Base-by-base conservation (phyloP, 1,140 invertebrate species). In the Calephelis virginiensis region DNA sequence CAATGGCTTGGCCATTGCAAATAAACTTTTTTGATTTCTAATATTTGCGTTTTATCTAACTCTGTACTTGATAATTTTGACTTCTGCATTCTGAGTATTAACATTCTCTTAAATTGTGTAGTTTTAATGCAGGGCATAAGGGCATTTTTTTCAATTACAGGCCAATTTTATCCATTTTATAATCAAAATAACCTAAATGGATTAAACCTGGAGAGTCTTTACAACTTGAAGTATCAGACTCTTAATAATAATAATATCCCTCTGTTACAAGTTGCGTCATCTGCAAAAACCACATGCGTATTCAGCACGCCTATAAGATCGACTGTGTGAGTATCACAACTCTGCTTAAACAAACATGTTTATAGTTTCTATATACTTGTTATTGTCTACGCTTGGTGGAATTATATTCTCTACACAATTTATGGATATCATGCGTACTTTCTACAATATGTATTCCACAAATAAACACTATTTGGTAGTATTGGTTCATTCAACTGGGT, bases 291-390 rank as follows among this genome's bases (percentile, higher is more conserved):
- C 0, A 63, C 61, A 14, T 79, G 75, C 49, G 76, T 79, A 5
- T 83, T 71, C 45, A 81, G 73, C 46, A 83, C 80, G 1, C 68
- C 76, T 3, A 60, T 71, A 59, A 59, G 17, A 28, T 37, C 53
- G 28, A 59, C 80, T 1, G 66, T 81, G 83, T 86, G 63, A 80
- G 82, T 86, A 61, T 65, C 13, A 11, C 6, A 7, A 40, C n/a
- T 28, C 28, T 53, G 9, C 28, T 53, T 17, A 8, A 17, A 14
- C 17, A 4, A 4, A 50, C 13, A 5, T 14, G 17, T n/a, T 8
- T 3, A 8, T 5, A 2, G 9, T 50, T 17, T 14, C 17, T 17
- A 9, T 17, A 9, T 8, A 4, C 28, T 28, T 28, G 28, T 28
- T 3, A 28, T 28, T 28, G 28, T 28, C 28, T 28, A 28, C 5